These are phyloP conservation scores for Tenthredo mesomela DNA, from an alignment of 2,888 invertebrate species.

Conservation along the genomic window DNA sequence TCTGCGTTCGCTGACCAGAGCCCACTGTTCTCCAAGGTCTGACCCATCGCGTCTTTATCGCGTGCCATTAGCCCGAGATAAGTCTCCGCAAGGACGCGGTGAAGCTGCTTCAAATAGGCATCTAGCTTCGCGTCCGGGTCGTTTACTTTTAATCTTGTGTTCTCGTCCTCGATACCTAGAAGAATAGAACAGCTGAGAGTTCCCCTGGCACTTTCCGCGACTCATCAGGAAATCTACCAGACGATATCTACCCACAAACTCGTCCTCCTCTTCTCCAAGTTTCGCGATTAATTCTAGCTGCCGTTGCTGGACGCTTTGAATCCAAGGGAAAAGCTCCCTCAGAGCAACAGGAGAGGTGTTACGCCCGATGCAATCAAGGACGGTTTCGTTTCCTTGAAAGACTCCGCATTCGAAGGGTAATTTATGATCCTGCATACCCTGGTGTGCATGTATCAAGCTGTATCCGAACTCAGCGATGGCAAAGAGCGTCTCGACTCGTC, in stretches of 20 bases:
- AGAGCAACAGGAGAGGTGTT: constrained; percentile 66
- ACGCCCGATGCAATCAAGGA: constrained; percentile 71
- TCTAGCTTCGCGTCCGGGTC: constrained; percentile 61
- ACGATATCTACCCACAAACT: constrained; percentile 68
- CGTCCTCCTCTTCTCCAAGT: constrained; percentile 68
- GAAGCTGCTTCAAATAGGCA: constrained; percentile 57
- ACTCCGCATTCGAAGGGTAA: constrained; percentile 66
- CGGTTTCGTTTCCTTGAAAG: constrained; percentile 67
- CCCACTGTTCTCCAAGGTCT: constrained; percentile 69
- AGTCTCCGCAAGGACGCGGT: constrained; percentile 73
- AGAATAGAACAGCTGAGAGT: neutral
- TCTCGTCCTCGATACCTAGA: constrained; percentile 69
- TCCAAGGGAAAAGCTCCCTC: constrained; percentile 67
- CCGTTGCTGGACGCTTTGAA: constrained; percentile 63
- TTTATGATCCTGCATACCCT: constrained; percentile 61
- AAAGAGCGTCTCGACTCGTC: constrained; percentile 68
- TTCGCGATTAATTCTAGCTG: constrained; percentile 62
- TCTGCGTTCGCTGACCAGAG: constrained; percentile 75
- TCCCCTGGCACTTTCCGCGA: neutral
- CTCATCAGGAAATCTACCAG: neutral
- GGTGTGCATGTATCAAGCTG: constrained; percentile 69
- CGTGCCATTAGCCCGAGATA: constrained; percentile 77
- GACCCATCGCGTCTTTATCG: constrained; percentile 77
- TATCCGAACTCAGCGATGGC: constrained; percentile 69
- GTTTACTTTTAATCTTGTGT: constrained; percentile 68